Percentiles rank a stretch among this genome's conserved stretches.
Conservation (phyloP, 2,888 invertebrate species). For the Microctonus brassicae region DNA sequence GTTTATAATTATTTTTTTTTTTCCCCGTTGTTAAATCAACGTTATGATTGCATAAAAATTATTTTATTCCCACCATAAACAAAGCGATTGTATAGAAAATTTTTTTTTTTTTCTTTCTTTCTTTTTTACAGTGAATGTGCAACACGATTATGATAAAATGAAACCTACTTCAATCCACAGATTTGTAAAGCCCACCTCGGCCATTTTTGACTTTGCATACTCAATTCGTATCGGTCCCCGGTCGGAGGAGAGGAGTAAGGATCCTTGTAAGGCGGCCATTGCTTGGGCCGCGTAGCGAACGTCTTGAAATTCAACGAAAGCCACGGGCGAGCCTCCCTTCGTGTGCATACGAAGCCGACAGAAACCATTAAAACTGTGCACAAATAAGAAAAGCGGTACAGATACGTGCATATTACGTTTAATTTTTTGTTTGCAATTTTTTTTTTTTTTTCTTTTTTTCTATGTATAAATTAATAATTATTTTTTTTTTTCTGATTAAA, state of each 20-base stretch:
- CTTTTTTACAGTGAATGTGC: slow-evolving; percentile 7
- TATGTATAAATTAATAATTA: background rate
- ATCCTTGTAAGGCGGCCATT: slow-evolving; percentile 94
- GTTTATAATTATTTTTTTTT: background rate
- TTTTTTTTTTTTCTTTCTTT: background rate
- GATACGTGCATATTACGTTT: slow-evolving; percentile 43
- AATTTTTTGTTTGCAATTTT: background rate
- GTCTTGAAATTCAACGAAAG: slow-evolving; percentile 98
- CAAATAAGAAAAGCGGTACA: slow-evolving; percentile 69
- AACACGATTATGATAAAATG: slow-evolving; percentile 49
- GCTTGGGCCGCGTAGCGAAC: slow-evolving; percentile 92
- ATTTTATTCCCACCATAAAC: background rate
- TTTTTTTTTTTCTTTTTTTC: slow-evolving; percentile 22
- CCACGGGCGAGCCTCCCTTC: slow-evolving; percentile 92
- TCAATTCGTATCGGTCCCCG: slow-evolving; percentile 98
- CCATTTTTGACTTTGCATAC: slow-evolving; percentile 99
- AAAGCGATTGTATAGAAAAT: background rate
- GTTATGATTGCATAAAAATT: background rate
- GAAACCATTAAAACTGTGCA: slow-evolving; percentile 97
- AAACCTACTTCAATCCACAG: slow-evolving; percentile 73
- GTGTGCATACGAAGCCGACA: slow-evolving; percentile 96
- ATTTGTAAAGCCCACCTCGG: slow-evolving; percentile 76
- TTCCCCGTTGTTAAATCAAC: background rate
- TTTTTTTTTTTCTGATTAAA: background rate
- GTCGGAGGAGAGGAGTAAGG: slow-evolving; percentile 94